Evolutionary conservation across 2,888 invertebrate genomes (phyloP), one percentile per base, ranked within the genome.

Genomic region (Sycophila texana): DNA sequence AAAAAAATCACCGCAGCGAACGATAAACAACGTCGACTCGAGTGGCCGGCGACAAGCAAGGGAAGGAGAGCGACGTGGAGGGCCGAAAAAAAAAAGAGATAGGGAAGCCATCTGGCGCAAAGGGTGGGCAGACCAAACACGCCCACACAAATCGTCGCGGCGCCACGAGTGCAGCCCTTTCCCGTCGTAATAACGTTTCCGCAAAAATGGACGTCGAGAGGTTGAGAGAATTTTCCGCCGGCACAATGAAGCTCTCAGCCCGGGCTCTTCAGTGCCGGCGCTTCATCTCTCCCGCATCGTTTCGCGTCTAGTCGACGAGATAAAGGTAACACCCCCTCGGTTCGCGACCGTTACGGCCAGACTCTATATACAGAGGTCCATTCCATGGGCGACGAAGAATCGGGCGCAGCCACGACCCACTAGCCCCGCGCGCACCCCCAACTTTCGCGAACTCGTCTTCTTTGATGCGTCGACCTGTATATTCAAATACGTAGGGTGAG

Each of bases 151-250:
- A 67, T 14, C 30, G 14, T 47, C 70, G 13, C 30, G 39, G 18
- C 39, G 74, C 22, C 20, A 20, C 65, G 63, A 22, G 55, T 18
- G 26, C 61, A 72, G 65, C 53, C 66, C 66, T 67, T 70, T 66
- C 16, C 66, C 53, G 26, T 55, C 18, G 55, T 72, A 73, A 73
- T 70, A 74, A 79, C 58, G 51, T 74, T 76, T 20, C 55, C 55
- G 67, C 72, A 72, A 74, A 79, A 79, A 76, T 79, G 79, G 55
- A 75, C 75, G 75, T 75, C 68, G 55, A 79, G 79, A 58, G 74
- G 74, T 72, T 79, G 60, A 79, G 75, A 72, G 79, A 79, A 79
- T 76, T 74, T 76, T 71, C 72, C 16, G 30, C 57, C 53, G 26
- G 74, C 14, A 72, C 77, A 77, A 77, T 77, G 77, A 77, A 77